These are phyloP conservation scores for Tympanuchus pallidicinctus DNA, from an alignment of 2,113 vertebrate genomes.

Conservation along the genomic window DNA sequence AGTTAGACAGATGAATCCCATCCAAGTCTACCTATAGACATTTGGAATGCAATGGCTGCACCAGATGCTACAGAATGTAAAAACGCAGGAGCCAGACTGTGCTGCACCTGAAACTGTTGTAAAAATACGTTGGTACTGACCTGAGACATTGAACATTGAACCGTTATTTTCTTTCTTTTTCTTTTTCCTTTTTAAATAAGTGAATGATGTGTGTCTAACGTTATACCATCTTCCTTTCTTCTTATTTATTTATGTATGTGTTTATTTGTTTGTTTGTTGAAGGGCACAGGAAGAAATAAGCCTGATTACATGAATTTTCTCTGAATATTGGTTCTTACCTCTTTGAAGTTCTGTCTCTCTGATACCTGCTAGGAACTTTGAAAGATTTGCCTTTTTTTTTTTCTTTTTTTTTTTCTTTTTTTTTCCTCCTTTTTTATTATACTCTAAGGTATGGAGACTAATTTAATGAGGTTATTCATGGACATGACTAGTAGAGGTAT, in stretches of 20 bases:
- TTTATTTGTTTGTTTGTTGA: neutral
- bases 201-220: neutral
- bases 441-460: slow-evolving; percentile 9
- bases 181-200: rapidly evolving
- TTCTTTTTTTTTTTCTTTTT: neutral
- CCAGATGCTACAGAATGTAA: neutral
- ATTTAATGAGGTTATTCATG: slow-evolving; percentile 48
- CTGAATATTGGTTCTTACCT: neutral
- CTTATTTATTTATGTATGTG: neutral
- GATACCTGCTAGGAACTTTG: neutral
- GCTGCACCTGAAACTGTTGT: neutral
- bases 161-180: rapidly evolving
- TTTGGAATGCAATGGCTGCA: neutral
- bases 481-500: slow-evolving; percentile 3
- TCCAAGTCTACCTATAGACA: neutral
- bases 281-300: neutral
- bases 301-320: neutral
- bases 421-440: neutral
- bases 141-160: neutral
- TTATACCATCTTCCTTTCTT: neutral
- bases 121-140: neutral
- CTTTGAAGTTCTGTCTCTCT: neutral
- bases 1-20: neutral
- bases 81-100: neutral
- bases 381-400: neutral